phyloP scores from a whole-genome alignment of 1,140 invertebrate species.

The Anastrepha ludens region DNA sequence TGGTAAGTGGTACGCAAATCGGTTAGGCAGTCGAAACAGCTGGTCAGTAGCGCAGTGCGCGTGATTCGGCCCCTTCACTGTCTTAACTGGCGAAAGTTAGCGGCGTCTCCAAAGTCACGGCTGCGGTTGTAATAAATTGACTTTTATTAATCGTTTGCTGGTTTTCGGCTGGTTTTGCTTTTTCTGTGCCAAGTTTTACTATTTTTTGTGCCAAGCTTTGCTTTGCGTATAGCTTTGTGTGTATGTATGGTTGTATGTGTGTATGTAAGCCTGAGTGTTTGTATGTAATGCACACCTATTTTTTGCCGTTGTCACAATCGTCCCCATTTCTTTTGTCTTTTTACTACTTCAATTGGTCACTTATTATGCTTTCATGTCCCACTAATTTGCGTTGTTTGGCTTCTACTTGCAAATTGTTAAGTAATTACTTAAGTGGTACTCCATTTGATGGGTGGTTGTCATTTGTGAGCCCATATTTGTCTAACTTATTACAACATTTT shows the following conservation, averaged over 20 bases:
- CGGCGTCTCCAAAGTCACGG: conserved; percentile 31
- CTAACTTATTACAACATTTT: not conserved
- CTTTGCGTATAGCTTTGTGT: not conserved
- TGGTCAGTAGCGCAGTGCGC: conserved; percentile 55
- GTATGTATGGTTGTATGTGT: no score
- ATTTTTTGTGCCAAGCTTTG: not conserved
- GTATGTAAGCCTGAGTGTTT: no score
- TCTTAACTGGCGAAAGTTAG: conserved; percentile 59
- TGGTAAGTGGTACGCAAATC: not conserved
- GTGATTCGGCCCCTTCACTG: conserved; percentile 67
- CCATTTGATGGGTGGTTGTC: not conserved
- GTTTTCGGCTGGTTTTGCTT: not conserved
- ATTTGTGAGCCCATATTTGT: not conserved
- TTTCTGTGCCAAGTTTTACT: not conserved
- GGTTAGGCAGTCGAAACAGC: not conserved
- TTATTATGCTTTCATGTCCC: not conserved
- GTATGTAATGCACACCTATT: no score
- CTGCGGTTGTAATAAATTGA: not conserved
- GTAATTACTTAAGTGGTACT: not conserved
- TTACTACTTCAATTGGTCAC: not conserved
- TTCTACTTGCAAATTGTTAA: not conserved
- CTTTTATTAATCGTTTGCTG: not conserved
- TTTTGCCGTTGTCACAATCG: not conserved
- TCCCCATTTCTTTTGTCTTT: not conserved
- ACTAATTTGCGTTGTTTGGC: no score